Conservation (phyloP, 2,888 invertebrate genomes). For the Bimastos eiseni region DNA sequence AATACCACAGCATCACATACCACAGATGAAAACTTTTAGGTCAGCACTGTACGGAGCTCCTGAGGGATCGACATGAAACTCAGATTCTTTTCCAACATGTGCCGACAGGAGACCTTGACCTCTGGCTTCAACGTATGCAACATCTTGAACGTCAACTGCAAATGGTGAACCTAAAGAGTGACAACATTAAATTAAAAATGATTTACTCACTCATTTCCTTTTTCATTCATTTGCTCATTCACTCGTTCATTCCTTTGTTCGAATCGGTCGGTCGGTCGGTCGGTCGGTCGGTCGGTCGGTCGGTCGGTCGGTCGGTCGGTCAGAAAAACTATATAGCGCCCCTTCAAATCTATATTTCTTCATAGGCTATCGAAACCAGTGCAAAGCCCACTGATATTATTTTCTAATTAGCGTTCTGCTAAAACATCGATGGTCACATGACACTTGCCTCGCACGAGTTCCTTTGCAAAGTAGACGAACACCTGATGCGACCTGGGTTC, state of each 20-base stretch:
- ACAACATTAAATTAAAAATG: neutral
- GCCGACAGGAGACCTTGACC: conserved; percentile 63
- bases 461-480: conserved; percentile 90
- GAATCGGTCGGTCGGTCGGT: too few relatives aligned
- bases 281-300: too few relatives aligned
- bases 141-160: conserved; percentile 45
- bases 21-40: conserved; percentile 45
- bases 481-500: conserved; percentile 87
- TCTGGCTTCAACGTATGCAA: conserved; percentile 45
- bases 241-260: too few relatives aligned
- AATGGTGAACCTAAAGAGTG: conserved; percentile 41
- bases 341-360: too few relatives aligned
- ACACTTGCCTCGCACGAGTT: conserved; percentile 72
- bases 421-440: neutral
- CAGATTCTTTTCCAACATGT: conserved; percentile 61
- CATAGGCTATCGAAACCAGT: too few relatives aligned
- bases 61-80: conserved; percentile 63
- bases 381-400: neutral
- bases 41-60: conserved; percentile 34
- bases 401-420: neutral
- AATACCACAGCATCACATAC: conserved; percentile 44
- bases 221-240: too few relatives aligned
- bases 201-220: too few relatives aligned
- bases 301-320: too few relatives aligned
- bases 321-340: too few relatives aligned